Conservation (phyloP, 2,888 invertebrate species). For the Epinotia nisella region DNA sequence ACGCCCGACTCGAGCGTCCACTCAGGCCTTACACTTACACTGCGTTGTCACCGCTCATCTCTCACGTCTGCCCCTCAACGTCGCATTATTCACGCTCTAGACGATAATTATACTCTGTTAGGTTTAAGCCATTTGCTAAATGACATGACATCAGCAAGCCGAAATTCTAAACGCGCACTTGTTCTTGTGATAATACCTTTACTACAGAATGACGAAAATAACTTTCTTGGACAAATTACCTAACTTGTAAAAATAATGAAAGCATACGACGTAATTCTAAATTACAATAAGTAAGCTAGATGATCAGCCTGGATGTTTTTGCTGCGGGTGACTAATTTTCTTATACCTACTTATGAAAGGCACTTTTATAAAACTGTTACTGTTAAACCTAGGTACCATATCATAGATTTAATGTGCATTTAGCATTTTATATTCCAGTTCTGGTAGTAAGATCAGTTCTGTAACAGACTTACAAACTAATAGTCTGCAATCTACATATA, state of each 20-base stretch:
- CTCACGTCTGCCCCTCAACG: neutral
- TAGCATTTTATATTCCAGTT: too few species aligned
- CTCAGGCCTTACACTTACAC: too few species aligned
- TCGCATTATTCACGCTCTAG: neutral
- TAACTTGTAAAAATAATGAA: neutral
- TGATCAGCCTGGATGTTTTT: too few species aligned
- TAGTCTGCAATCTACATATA: neutral
- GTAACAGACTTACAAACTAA: neutral
- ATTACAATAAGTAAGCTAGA: neutral
- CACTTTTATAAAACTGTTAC: too few species aligned
- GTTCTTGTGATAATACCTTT: neutral
- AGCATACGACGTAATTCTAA: neutral
- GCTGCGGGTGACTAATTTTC: too few species aligned
- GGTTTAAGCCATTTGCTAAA: slow-evolving; percentile 9
- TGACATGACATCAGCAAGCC: slow-evolving; percentile 5
- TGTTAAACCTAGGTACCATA: too few species aligned
- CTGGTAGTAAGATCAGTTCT: neutral
- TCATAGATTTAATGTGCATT: too few species aligned
- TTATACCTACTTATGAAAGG: too few species aligned
- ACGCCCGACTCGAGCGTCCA: too few species aligned
- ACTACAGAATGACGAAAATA: neutral
- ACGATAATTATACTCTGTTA: neutral
- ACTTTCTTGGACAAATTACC: neutral
- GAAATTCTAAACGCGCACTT: neutral
- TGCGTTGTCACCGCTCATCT: neutral